Base-by-base conservation (phyloP, 2,113 vertebrate species). In the Gasterosteus aculeatus region DNA sequence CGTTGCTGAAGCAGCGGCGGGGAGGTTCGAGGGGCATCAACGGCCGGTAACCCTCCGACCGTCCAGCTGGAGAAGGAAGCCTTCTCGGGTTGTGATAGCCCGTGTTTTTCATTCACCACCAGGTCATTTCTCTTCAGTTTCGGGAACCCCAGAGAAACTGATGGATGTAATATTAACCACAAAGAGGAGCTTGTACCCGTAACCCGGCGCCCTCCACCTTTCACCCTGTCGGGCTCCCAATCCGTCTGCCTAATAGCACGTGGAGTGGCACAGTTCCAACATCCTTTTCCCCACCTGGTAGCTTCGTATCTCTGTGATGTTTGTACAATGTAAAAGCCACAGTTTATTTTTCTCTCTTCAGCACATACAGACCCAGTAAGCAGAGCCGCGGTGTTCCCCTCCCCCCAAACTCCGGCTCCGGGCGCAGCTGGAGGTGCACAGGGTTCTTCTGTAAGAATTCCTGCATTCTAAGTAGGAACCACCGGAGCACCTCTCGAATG, bases 391-490 rank as follows among this genome's bases (percentile, higher is more conserved):
- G 69, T 98, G 96, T 80, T 81, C 93, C 44, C 92, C 94, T 53
- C 94, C 92, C 31, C 91, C 94, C 49, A 93, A 88, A 54, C 91
- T 95, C 74, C 95, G 61, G 84, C 92, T 26, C 81, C 57, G 53
- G 61, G 44, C 59, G 10, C 65, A 58, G 70, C 89, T 5, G 94
- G 89, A 18, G 87, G 92, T 46, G 92, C 92, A 71, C 92, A 94
- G 2, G 95, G 70, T 97, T 95, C 90, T 96, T 94, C 89, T 98
- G 97, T 87, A 96, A 96, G 87, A 94, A 92, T 79, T 94, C 96
- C 0, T 96, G 95, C 77, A 89, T 95, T 75, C 93, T 98, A 35
- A 97, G 93, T 63, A 96, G 96, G 78, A 95, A 91, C 53, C 92
- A 94, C 61, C 92, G 88, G 75, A 93, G 95, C 85, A 94, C 86